Evolutionary conservation across 2,113 vertebrate species (phyloP).

Genomic region (Callaeas wilsoni): DNA sequence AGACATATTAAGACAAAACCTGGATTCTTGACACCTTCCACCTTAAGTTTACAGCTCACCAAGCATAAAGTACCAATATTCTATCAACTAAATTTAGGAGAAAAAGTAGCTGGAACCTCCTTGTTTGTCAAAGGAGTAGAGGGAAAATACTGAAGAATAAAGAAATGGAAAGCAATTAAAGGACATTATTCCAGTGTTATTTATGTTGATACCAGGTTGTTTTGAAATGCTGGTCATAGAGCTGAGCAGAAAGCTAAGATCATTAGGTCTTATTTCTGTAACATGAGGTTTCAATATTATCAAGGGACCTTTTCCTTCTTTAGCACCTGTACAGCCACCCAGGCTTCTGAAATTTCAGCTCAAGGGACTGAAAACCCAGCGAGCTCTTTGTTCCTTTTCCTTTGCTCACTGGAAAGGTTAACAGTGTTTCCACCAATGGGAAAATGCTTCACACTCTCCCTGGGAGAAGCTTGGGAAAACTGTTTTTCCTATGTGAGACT

Average conservation of each 20-base stretch:
- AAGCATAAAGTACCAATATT: background rate
- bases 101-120: background rate
- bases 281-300: background rate
- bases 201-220: background rate
- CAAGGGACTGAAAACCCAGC: background rate
- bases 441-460: background rate
- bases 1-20: background rate
- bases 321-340: background rate
- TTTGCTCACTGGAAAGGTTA: background rate
- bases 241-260: background rate
- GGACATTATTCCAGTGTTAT: background rate
- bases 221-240: background rate
- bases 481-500: background rate
- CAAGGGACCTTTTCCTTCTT: background rate
- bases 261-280: background rate
- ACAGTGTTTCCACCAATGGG: background rate
- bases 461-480: background rate
- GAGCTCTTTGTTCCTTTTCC: background rate
- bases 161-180: background rate
- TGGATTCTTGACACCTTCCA: background rate
- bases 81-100: background rate
- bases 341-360: background rate
- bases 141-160: no score
- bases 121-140: background rate
- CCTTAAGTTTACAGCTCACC: background rate